Percentiles rank a stretch among this genome's conserved stretches.
Evolutionary conservation across 2,797 vertebrate genomes (phyloP).

Genomic region (Pipistrellus pipistrellus): DNA sequence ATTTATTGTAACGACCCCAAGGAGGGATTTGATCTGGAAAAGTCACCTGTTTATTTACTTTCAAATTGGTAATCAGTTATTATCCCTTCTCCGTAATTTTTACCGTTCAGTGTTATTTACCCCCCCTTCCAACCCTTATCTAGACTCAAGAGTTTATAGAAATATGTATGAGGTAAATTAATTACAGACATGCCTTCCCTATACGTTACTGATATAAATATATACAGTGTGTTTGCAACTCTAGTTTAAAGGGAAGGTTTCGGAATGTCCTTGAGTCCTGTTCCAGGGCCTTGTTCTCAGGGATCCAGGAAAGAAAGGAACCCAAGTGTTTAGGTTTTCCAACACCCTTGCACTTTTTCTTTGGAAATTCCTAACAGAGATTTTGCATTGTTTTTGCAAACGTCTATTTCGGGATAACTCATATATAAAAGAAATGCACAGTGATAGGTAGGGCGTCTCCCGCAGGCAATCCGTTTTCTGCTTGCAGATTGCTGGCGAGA

Average conservation of each 20-base stretch:
- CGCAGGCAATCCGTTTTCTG: neutral
- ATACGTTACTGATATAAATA: constrained; percentile 75
- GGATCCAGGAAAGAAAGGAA: neutral
- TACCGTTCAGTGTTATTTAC: constrained; percentile 81
- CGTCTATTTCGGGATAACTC: constrained; percentile 27
- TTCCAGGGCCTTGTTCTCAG: constrained; percentile 23
- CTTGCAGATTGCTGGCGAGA: neutral
- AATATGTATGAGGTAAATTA: constrained; percentile 77
- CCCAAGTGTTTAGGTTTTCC: neutral
- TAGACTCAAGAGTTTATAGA: constrained; percentile 67
- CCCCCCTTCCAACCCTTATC: constrained; percentile 60
- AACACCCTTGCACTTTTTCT: neutral
- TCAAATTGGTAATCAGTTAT: constrained; percentile 84
- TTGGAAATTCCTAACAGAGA: neutral
- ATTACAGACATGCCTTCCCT: constrained; percentile 79
- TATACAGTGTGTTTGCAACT: constrained; percentile 46
- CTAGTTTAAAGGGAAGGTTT: constrained; percentile 44
- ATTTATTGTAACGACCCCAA: constrained; percentile 92
- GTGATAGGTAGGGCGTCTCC: neutral
- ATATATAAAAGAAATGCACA: neutral
- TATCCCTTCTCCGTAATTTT: constrained; percentile 81
- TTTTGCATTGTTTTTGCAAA: constrained; percentile 63
- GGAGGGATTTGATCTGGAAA: constrained; percentile 86
- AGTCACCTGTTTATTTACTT: constrained; percentile 89
- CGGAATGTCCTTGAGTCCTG: constrained; percentile 46